Conservation (phyloP, 2,888 invertebrate genomes). For the Agonopterix alstromeriana region DNA sequence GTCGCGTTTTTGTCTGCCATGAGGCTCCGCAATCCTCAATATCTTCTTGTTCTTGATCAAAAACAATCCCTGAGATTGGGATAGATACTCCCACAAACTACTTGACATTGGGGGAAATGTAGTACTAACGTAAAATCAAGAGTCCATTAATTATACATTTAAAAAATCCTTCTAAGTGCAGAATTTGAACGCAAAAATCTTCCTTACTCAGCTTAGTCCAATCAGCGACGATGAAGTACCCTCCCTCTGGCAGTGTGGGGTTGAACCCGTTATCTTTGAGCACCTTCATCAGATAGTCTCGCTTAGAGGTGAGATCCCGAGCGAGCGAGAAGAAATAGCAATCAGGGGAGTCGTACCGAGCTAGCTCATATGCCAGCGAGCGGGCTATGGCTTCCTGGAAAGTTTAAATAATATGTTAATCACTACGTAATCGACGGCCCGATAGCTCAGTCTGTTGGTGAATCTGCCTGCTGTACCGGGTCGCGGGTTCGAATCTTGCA, state of each 20-base stretch:
- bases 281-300: slow-evolving; percentile 87
- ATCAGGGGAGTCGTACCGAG: slow-evolving; percentile 81
- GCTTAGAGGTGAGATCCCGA: slow-evolving; percentile 83
- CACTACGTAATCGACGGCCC: not conserved
- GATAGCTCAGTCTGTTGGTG: no score
- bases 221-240: slow-evolving; percentile 98
- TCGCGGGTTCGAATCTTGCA: no score
- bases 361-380: slow-evolving; percentile 91
- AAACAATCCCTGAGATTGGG: no score
- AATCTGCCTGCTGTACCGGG: no score
- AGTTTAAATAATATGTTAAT: not conserved
- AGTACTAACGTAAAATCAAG: no score
- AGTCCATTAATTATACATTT: no score
- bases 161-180: no score
- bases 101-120: no score
- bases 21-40: no score
- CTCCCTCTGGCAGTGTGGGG: slow-evolving; percentile 96
- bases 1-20: no score
- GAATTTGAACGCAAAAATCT: not conserved
- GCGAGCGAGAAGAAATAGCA: slow-evolving; percentile 90
- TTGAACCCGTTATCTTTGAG: slow-evolving; percentile 88
- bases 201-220: slow-evolving; percentile 84
- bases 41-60: no score
- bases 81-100: no score
- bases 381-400: slow-evolving; percentile 92